Base-by-base conservation (phyloP, 2,888 invertebrate species). In the Clepsis dumicolana region DNA sequence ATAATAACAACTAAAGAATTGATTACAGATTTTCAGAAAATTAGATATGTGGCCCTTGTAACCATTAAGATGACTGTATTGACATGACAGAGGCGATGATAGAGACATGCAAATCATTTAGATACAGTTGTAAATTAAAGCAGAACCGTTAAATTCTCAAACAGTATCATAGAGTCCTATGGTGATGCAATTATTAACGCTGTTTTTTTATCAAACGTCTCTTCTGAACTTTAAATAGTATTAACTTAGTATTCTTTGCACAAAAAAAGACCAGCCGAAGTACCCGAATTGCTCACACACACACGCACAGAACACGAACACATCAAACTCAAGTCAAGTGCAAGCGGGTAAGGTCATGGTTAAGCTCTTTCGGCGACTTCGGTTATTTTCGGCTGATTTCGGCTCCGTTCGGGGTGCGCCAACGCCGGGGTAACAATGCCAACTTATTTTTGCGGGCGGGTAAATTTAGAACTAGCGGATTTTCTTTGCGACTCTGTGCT, bases 341-440 rank as follows among this genome's bases (percentile, higher is more conserved):
- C 82, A 82, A 75, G 79, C 75, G 82, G 78, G 85, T 89, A 91
- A 92, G 92, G 92, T 92, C 92, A 92, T 77, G 92, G 90, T 82
- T 80, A 44, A 77, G n/a, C 48, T 76, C 84, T 86, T 89, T 88
- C 84, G 86, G 83, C 77, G 78, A 75, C 77, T 70, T 71, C 69
- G 73, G 68, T 54, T 62, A 50, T 61, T 64, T 72, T 83, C 88
- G 89, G 82, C 73, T 76, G 80, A 78, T 84, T 89, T 89, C 90
- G 89, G 83, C 70, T 75, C 73, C 74, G 77, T 79, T 84, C 83
- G 81, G 73, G 79, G 74, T 74, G 80, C 81, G 80, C 77, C 21
- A 59, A 83, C 84, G 84, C 85, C 83, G 75, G 81, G 80, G 82
- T 83, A 83, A 53, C 52, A 24, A 24, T 7, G 41, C 62, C 38